phyloP scores from a whole-genome alignment of 2,888 invertebrate genomes.

The Orthonychiurus folsomi region DNA sequence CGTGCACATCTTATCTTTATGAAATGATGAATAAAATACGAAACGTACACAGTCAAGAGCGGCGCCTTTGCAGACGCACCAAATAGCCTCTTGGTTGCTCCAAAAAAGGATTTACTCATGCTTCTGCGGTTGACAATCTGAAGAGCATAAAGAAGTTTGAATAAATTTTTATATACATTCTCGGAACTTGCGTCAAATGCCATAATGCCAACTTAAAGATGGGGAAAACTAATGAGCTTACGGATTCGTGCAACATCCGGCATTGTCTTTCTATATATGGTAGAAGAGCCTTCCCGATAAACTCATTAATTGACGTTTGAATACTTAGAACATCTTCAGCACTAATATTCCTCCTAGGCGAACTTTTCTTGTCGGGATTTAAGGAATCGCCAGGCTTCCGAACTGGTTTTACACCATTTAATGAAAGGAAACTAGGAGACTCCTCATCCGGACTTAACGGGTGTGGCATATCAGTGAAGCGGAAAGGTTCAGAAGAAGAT shows the following conservation, averaged over 20 bases:
- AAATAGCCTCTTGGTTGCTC: slow-evolving; percentile 93
- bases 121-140: slow-evolving; percentile 63
- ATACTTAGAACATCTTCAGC: slow-evolving; percentile 80
- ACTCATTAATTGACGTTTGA: slow-evolving; percentile 75
- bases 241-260: slow-evolving; percentile 64
- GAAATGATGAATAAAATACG: slow-evolving; percentile 3
- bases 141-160: slow-evolving; percentile 35
- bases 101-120: slow-evolving; percentile 81
- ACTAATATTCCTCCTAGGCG: too few species aligned
- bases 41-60: slow-evolving; percentile 58
- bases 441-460: slow-evolving; percentile 34
- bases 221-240: slow-evolving; percentile 45
- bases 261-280: slow-evolving; percentile 89
- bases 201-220: too few species aligned
- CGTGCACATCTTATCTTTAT: neutral
- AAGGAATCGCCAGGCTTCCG: neutral
- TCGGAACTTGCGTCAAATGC: too few species aligned
- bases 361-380: too few species aligned
- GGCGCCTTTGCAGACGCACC: slow-evolving; percentile 48
- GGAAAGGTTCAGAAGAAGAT: slow-evolving; percentile 8
- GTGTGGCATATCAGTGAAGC: slow-evolving; percentile 24
- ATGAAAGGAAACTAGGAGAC: neutral
- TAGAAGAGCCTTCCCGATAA: slow-evolving; percentile 71
- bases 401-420: slow-evolving; percentile 7
- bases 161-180: too few species aligned